Evolutionary conservation across 2,113 vertebrate species (phyloP).

Genomic region (Oenanthe melanoleuca): DNA sequence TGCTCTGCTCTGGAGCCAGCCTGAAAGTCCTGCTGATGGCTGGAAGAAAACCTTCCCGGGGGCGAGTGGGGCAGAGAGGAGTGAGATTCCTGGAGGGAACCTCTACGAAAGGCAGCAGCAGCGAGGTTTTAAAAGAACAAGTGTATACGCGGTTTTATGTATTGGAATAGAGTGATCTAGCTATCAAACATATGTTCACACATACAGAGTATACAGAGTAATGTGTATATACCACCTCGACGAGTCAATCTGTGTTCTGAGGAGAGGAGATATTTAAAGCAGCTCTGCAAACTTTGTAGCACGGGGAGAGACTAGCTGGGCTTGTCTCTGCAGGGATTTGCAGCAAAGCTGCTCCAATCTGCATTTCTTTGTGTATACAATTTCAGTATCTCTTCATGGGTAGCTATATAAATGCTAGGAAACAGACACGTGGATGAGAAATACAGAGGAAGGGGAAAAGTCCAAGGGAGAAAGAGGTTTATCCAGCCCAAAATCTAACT

Average conservation of each 20-base stretch:
- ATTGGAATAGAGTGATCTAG: slow-evolving; percentile 55
- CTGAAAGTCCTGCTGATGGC: not conserved
- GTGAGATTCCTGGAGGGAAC: slow-evolving; percentile 14
- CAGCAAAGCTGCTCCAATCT: not conserved
- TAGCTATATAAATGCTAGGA: not conserved
- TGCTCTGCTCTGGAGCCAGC: not conserved
- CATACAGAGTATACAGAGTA: slow-evolving; percentile 65
- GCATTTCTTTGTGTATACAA: not conserved
- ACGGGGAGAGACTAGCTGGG: slow-evolving; percentile 3
- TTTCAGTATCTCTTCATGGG: not conserved
- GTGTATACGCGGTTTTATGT: slow-evolving; percentile 8
- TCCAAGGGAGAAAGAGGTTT: not conserved
- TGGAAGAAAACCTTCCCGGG: not conserved
- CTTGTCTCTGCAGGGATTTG: slow-evolving; percentile 33
- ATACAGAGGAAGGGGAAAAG: not conserved
- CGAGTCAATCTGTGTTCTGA: slow-evolving; percentile 59
- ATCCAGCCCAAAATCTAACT: not conserved
- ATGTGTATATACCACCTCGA: slow-evolving; percentile 65
- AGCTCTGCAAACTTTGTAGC: slow-evolving; percentile 48
- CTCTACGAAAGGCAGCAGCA: not conserved
- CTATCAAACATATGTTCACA: slow-evolving; percentile 72
- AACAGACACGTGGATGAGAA: not conserved
- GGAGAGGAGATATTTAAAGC: slow-evolving; percentile 63
- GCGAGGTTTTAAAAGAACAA: slow-evolving; percentile 53
- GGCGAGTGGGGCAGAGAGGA: not conserved